Percentiles rank a stretch among this genome's conserved stretches.
Evolutionary conservation across 2,113 vertebrate species (phyloP).

Genomic region (Mormyrus lacerda): DNA sequence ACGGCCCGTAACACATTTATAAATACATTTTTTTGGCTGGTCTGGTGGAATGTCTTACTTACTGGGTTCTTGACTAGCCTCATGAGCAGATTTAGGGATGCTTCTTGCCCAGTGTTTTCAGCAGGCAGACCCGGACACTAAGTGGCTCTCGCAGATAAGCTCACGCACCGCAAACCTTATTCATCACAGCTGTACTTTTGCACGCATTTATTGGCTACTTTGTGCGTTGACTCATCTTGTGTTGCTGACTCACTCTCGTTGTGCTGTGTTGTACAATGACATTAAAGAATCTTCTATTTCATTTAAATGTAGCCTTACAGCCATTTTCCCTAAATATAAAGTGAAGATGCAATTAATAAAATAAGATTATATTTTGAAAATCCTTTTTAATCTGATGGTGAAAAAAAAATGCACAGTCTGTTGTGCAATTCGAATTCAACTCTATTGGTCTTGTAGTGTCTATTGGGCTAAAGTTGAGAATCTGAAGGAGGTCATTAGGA

Average conservation of each 20-base stretch:
- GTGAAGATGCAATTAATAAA: background rate
- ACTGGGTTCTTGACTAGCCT: background rate
- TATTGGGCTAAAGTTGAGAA: background rate
- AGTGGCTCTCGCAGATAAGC: background rate
- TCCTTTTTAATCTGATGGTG: background rate
- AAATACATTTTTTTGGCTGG: background rate
- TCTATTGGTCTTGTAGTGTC: background rate
- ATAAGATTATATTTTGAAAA: background rate
- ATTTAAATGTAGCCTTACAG: background rate
- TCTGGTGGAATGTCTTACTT: background rate
- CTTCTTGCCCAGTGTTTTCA: background rate
- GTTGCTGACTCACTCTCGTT: too few relatives aligned
- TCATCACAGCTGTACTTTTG: too few relatives aligned
- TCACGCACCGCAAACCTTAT: background rate
- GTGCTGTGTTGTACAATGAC: background rate
- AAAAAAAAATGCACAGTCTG: background rate
- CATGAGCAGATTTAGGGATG: background rate
- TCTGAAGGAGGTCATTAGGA: background rate
- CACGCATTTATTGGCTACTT: too few relatives aligned
- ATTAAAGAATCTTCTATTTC: background rate
- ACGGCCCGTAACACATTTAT: too few relatives aligned
- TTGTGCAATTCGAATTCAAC: background rate
- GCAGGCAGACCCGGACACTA: background rate
- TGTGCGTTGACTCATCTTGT: background rate
- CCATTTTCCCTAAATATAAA: background rate